Percentiles rank a stretch among this genome's conserved stretches.
These are phyloP conservation scores for Lateolabrax maculatus DNA, from an alignment of 2,797 vertebrate species.

Conservation along the genomic window DNA sequence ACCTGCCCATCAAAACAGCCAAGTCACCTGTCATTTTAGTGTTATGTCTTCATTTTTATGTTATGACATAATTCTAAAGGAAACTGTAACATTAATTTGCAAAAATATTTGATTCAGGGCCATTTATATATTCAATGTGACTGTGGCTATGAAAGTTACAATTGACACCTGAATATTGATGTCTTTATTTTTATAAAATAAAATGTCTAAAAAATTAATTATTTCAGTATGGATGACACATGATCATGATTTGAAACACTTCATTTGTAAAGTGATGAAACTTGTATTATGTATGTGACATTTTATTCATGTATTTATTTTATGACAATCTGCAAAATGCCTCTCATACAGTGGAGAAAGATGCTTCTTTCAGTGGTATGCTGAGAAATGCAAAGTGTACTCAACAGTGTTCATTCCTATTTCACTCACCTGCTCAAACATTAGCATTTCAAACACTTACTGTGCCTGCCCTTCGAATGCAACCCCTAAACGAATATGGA, in stretches of 20 bases:
- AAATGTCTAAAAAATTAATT: too few relatives aligned
- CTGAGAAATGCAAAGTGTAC: too few relatives aligned
- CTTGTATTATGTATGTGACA: too few relatives aligned
- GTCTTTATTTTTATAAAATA: too few relatives aligned
- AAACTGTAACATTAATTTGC: neutral
- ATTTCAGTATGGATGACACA: too few relatives aligned
- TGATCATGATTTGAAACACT: neutral
- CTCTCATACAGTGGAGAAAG: neutral
- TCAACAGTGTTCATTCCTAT: neutral
- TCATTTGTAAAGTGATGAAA: neutral
- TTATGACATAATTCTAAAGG: neutral
- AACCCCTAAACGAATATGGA: neutral
- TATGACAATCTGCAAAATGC: neutral
- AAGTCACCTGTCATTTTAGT: neutral
- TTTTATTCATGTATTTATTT: neutral
- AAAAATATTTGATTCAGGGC: neutral
- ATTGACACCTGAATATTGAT: neutral
- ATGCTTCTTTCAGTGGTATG: neutral
- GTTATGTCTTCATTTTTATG: neutral
- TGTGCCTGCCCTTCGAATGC: neutral
- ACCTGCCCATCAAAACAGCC: neutral
- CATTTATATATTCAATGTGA: neutral
- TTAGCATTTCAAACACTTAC: neutral
- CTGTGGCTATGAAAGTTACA: neutral
- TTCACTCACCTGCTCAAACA: neutral